Percentiles rank a stretch among this genome's conserved stretches.
phyloP scores from a whole-genome alignment of 1,140 invertebrate genomes.

The Drosophila biarmipes region DNA sequence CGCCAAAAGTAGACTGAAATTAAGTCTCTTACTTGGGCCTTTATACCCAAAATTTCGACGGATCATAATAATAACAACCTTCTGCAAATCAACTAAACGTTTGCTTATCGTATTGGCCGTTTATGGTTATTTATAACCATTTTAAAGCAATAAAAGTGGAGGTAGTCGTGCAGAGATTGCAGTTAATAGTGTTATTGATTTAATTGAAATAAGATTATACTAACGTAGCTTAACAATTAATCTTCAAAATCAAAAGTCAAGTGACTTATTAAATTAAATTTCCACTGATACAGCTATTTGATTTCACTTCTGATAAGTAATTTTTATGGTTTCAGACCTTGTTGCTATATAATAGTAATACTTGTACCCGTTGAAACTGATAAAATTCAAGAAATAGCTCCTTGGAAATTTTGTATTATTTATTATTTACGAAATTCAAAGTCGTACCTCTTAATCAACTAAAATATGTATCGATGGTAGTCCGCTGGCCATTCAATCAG shows the following conservation, averaged over 20 bases:
- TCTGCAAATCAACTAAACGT: background rate
- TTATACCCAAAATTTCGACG: background rate
- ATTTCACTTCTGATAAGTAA: background rate
- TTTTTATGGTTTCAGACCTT: background rate
- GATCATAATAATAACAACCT: background rate
- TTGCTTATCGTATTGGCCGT: background rate
- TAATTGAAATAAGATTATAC: too few relatives aligned
- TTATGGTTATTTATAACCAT: background rate
- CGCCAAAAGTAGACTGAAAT: background rate
- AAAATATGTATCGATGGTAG: conserved; percentile 39
- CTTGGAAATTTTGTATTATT: background rate
- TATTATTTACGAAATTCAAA: background rate
- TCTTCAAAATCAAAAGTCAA: too few relatives aligned
- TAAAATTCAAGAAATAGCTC: background rate
- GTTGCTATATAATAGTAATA: background rate
- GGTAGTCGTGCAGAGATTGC: background rate
- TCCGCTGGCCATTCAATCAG: conserved; percentile 39
- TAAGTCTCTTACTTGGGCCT: background rate
- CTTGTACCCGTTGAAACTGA: background rate
- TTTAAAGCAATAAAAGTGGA: background rate
- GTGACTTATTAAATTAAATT: background rate
- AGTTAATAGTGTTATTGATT: too few relatives aligned
- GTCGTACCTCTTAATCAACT: background rate
- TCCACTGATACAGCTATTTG: background rate
- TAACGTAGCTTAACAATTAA: too few relatives aligned